Evolutionary conservation across 2,888 invertebrate species (phyloP).

Genomic region (Agrotis puta): DNA sequence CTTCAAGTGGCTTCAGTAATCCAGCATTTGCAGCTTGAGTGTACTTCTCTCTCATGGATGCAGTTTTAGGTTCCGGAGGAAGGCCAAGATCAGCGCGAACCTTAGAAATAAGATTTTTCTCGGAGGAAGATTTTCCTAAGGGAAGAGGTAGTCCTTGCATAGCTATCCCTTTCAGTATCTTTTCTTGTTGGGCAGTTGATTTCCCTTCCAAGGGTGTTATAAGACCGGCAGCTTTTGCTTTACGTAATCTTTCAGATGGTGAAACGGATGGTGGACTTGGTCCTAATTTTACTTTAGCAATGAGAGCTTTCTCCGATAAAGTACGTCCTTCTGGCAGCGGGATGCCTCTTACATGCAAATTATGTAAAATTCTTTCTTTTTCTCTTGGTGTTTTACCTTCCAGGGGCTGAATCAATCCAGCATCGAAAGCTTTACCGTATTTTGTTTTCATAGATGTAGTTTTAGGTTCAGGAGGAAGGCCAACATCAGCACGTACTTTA

Average conservation of each 20-base stretch:
- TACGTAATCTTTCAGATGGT: background rate
- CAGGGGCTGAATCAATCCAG: background rate
- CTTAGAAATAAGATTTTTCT: background rate
- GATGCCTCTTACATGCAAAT: constrained; percentile 6
- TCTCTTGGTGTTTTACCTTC: constrained; percentile 6
- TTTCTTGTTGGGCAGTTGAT: background rate
- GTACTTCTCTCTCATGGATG: constrained; percentile 1
- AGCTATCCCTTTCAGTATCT: background rate
- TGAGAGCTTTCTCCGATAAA: background rate
- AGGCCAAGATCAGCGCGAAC: constrained; percentile 6
- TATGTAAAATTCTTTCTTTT: background rate
- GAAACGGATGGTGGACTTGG: background rate
- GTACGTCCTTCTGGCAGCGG: constrained; percentile 10
- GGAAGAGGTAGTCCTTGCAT: constrained; percentile 3
- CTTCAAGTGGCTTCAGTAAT: constrained; percentile 9
- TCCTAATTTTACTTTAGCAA: background rate
- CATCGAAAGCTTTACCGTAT: background rate
- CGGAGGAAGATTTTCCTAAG: background rate
- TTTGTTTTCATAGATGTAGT: background rate
- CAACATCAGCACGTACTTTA: background rate
- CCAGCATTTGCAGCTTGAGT: constrained; percentile 8
- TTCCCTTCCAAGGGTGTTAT: background rate
- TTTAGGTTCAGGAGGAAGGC: background rate
- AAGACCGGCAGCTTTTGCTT: constrained; percentile 1
- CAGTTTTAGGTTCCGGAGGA: constrained; percentile 11